These are phyloP conservation scores for Siniperca obscura DNA, from an alignment of 2,797 vertebrate genomes.

Conservation along the genomic window DNA sequence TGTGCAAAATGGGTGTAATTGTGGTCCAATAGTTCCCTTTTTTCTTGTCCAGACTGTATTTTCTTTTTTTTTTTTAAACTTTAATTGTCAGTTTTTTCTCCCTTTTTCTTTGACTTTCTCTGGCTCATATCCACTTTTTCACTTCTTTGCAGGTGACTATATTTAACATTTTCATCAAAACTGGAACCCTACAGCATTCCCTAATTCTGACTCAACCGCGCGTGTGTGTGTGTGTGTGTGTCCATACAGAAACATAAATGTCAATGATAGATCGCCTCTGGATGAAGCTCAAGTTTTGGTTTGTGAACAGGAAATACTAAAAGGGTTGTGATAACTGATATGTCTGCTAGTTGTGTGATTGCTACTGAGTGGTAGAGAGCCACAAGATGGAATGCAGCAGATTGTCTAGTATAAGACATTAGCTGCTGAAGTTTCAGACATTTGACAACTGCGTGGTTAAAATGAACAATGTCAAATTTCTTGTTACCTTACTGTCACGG, in stretches of 20 bases:
- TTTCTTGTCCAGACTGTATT: background rate
- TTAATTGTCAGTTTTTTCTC: background rate
- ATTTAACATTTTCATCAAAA: background rate
- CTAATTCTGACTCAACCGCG: background rate
- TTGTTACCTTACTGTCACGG: constrained; percentile 31
- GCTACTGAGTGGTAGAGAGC: constrained; percentile 10
- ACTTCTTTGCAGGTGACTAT: background rate
- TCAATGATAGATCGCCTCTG: constrained; percentile 43
- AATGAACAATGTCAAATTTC: constrained; percentile 45
- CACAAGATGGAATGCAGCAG: constrained; percentile 19
- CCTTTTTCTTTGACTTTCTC: background rate
- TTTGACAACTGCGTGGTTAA: constrained; percentile 24
- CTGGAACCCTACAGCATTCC: background rate
- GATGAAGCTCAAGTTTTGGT: constrained; percentile 32
- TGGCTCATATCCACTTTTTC: background rate
- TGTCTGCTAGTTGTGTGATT: constrained; percentile 32
- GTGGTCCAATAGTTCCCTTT: background rate
- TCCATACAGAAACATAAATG: constrained; percentile 21
- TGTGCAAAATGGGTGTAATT: no score
- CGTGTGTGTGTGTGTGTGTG: background rate
- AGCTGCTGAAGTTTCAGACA: constrained; percentile 35
- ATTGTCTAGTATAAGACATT: constrained; percentile 25
- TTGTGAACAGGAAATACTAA: constrained; percentile 58
- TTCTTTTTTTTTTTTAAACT: background rate
- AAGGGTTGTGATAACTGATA: constrained; percentile 55